Evolutionary conservation across 2,888 invertebrate genomes (phyloP), one percentile per base, ranked within the genome.

Genomic region (Drosophila merina): DNA sequence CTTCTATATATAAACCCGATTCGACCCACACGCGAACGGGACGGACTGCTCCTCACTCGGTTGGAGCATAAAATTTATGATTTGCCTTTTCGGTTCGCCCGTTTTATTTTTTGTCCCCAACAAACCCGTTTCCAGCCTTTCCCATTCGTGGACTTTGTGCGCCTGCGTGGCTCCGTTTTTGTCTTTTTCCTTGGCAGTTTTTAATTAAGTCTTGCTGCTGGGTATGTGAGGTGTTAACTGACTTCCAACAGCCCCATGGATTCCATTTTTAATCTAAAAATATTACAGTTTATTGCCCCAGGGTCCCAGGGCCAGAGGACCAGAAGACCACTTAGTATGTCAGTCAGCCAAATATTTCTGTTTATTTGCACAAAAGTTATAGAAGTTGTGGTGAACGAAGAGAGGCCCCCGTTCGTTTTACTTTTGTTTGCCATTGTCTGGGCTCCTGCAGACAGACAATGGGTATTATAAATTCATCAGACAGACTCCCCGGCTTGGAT

Each of bases 391-490:
- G 72, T n/a, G 40, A 45, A 26, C 5, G 49, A 10, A 33, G 49
- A 9, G 38, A 9, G 20, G 20, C 20, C n/a, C 66, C 30, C 8
- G 36, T 51, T 51, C 12, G 55, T 62, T 45, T 75, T 57, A 33
- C 56, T 74, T 57, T 71, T 82, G 83, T 72, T 82, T 74, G 80
- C 88, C 83, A 76, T 88, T 82, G 82, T 82, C 88, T 82, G 82
- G 86, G 42, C 58, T 10, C 52, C 64, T 20, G 20, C 25, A 42
- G 52, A 45, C 64, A 83, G 83, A 84, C 84, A 84, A 84, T 88
- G 88, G 79, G 71, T 76, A 88, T 84, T 84, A 84, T 84, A 84
- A 87, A 84, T 84, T 84, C 84, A 84, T 84, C 84, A 88, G 89
- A 78, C 79, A 69, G 82, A 62, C 76, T 56, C 51, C 36, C 26